Conservation (phyloP, 1,140 invertebrate genomes). For the Branchinecta lynchi region DNA sequence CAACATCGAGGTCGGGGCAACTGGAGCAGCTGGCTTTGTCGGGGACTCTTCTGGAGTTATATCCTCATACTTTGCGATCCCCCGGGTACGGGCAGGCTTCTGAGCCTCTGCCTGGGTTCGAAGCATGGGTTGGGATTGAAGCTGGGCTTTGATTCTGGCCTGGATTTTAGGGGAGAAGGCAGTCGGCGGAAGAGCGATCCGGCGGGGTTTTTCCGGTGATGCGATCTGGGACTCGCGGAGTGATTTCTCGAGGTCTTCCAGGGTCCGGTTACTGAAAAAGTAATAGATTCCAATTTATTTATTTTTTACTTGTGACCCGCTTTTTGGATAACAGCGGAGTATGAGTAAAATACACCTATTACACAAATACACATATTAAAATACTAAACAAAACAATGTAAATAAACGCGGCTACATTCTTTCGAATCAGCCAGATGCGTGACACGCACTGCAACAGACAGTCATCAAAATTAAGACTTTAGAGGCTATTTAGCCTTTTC, state of each 20-base stretch:
- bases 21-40: neutral
- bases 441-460: no score
- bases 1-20: neutral
- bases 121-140: neutral
- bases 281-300: neutral
- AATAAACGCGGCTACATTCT: no score
- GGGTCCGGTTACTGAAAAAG: neutral
- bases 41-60: neutral
- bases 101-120: neutral
- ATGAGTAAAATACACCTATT: no score
- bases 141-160: neutral
- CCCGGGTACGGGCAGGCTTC: neutral
- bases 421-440: no score
- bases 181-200: neutral
- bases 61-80: neutral
- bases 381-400: no score
- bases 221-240: neutral
- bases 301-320: no score
- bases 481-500: no score
- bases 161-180: neutral
- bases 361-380: no score
- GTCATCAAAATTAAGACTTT: no score
- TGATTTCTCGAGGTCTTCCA: neutral
- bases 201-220: neutral
- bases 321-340: no score